Conservation (phyloP, 2,888 invertebrate genomes). For the Antheraea yamamai region DNA sequence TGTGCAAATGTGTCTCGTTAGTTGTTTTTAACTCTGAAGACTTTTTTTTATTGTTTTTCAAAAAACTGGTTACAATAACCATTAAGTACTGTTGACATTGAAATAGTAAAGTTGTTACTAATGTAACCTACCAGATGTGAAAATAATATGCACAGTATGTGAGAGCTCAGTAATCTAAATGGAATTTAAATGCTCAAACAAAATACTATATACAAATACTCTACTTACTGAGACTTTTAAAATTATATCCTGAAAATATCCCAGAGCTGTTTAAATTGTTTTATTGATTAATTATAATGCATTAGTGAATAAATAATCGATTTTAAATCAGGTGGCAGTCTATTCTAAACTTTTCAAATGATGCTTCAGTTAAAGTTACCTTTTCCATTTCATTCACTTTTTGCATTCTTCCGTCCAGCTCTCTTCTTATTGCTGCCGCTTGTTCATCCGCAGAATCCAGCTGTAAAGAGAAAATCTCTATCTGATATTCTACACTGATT, state of each 20-base stretch:
- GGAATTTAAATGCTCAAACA: too few species aligned
- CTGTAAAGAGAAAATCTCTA: conserved; percentile 68
- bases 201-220: too few species aligned
- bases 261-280: not conserved
- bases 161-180: too few species aligned
- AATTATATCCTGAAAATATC: not conserved
- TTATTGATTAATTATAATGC: not conserved
- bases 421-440: conserved; percentile 99
- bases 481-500: not conserved
- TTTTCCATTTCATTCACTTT: conserved; percentile 98
- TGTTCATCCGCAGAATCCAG: conserved; percentile 99
- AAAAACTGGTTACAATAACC: too few species aligned
- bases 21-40: too few species aligned
- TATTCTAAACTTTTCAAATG: not conserved
- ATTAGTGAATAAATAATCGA: not conserved
- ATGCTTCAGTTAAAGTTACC: conserved; percentile 73
- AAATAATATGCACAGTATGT: too few species aligned
- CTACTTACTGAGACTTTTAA: too few species aligned
- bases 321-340: not conserved
- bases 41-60: too few species aligned
- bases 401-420: conserved; percentile 98
- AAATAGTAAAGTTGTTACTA: too few species aligned
- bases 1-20: too few species aligned
- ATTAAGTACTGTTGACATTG: too few species aligned
- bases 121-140: too few species aligned